Base-by-base conservation (phyloP, 2,888 invertebrate genomes). In the Platycnemis pennipes region DNA sequence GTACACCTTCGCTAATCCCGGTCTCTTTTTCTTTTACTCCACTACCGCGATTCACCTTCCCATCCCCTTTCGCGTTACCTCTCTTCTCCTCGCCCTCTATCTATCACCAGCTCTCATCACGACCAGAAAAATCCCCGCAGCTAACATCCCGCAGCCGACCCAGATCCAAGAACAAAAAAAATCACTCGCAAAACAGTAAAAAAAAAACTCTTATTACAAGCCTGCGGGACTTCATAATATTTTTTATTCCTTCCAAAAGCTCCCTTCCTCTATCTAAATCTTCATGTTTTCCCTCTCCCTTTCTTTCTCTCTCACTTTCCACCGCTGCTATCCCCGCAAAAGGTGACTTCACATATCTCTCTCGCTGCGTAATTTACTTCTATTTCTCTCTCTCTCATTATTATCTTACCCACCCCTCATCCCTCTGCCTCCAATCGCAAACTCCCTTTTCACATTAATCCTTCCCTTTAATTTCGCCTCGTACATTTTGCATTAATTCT, bases 171-270 rank as follows among this genome's bases (percentile, higher is more conserved):
- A 91, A 16, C 44, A 26, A 63, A 56, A 69, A 69, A 89, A 88
- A 56, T 44, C 13, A 91, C n/a, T 44, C 16, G n/a, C 49, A 22
- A 31, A 53, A 89, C 42, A 53, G 37, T 31, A 31, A 56, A 42
- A 89, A 89, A 89, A 89, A 44, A 42, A 89, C 37, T 19, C 53
- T 37, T 37, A 42, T 77, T 77, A 91, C 26, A 91, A 56, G 91
- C 91, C 63, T 44, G 2, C 13, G 69, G 69, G 63, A 91, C 45
- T 91, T 91, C 91, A 63, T 91, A 56, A 91, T 63, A 22, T 91
- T 63, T 63, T 63, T 44, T 91, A 37, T n/a, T 31, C 31, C 56
- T 89, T 31, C 89, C 89, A 19, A 87, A 77, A 77, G 77, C 31
- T 77, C 37, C 77, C 77, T 11, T 13, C 31, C 77, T 16, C 77